Conservation (phyloP, 2,888 invertebrate genomes). For the Polydrusus tereticollis region DNA sequence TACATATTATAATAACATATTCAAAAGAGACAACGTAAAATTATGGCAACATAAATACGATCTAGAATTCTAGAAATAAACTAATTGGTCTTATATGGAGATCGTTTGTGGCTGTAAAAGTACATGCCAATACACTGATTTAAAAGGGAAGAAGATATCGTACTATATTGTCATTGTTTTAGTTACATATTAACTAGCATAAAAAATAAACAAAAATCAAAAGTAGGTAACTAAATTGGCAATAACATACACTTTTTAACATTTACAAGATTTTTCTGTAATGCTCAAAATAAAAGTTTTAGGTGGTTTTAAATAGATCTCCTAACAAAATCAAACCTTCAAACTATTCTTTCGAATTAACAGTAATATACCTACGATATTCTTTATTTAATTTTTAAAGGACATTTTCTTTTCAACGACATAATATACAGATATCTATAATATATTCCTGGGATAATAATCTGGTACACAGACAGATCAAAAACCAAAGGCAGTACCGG, state of each 20-base stretch:
- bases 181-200: conserved; percentile 36
- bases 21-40: conserved; percentile 11
- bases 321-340: too few relatives aligned
- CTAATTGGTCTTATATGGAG: conserved; percentile 45
- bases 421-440: too few relatives aligned
- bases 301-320: too few relatives aligned
- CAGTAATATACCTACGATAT: too few relatives aligned
- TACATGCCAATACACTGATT: conserved; percentile 17
- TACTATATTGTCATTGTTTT: conserved; percentile 47
- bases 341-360: too few relatives aligned
- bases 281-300: too few relatives aligned
- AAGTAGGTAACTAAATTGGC: background rate
- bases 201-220: conserved; percentile 1
- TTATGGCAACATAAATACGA: conserved; percentile 40
- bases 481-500: too few relatives aligned
- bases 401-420: too few relatives aligned
- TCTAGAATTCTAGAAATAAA: conserved; percentile 39
- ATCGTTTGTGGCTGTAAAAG: conserved; percentile 31
- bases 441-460: too few relatives aligned
- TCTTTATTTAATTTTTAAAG: too few relatives aligned
- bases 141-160: conserved; percentile 39
- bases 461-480: too few relatives aligned
- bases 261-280: too few relatives aligned
- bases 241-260: conserved; percentile 1
- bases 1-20: background rate